phyloP scores from a whole-genome alignment of 2,113 vertebrate genomes.

The Burhinus oedicnemus region DNA sequence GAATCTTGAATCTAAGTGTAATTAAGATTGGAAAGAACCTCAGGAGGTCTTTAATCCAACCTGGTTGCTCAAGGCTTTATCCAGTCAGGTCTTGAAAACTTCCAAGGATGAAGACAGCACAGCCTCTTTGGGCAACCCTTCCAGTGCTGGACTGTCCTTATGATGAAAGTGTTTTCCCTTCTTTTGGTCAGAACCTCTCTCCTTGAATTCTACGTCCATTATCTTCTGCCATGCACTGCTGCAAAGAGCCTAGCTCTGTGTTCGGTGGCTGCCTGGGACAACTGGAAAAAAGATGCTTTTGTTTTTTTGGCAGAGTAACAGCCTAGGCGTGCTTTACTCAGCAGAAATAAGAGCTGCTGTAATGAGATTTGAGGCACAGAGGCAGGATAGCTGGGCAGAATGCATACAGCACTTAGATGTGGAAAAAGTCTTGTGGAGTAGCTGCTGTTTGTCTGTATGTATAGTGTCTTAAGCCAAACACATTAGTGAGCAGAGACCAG shows the following conservation, averaged over 20 bases:
- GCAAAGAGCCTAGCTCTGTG: background rate
- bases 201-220: background rate
- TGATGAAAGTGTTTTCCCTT: background rate
- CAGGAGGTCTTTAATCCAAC: background rate
- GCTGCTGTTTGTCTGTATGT: accelerated
- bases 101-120: background rate
- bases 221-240: background rate
- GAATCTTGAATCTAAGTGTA: background rate
- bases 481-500: background rate
- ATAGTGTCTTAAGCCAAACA: background rate
- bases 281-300: background rate
- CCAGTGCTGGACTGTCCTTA: background rate
- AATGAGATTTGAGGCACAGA: background rate
- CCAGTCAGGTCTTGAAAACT: background rate
- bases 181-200: background rate
- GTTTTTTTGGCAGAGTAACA: background rate
- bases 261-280: background rate
- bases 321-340: background rate
- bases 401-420: background rate
- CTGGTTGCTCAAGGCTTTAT: background rate
- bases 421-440: background rate
- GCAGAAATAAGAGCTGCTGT: background rate
- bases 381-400: background rate
- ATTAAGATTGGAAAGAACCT: background rate
- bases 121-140: background rate